Evolutionary conservation across 2,888 invertebrate genomes (phyloP), one percentile per base, ranked within the genome.

Genomic region (Branchinecta sandiegonensis): DNA sequence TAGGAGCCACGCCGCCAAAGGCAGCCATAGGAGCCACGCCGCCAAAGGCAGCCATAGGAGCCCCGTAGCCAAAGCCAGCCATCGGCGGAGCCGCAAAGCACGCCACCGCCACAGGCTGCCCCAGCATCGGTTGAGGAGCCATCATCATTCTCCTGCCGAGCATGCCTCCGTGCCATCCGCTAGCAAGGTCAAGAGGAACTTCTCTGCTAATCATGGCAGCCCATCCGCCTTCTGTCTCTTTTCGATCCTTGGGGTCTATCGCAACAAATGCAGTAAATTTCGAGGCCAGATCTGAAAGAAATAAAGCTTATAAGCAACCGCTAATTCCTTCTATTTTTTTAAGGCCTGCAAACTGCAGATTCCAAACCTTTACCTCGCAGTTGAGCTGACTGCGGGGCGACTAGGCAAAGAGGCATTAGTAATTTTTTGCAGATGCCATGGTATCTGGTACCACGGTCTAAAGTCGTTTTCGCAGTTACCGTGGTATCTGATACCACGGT

Each of bases 201-300:
- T 69, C 69, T 11, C 69, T 63, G 4, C 48, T 67, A 12, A 67
- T 50, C 65, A 67, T 56, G 50, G 47, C 67, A 63, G 66, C 64
- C 65, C 47, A 48, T 13, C 64, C 63, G 48, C 65, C 67, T n/a
- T 67, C 64, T 12, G 65, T 64, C 10, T 47, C 47, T 13, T 63
- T 67, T 47, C 64, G 64, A 14, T 47, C 47, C n/a, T 67, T 67
- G 14, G 66, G 65, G 50, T 69, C 69, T 10, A 69, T 65, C 9
- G 69, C 69, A 8, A 69, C 67, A 17, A 66, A 69, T 17, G 69
- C 48, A 17, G 69, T 69, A 63, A 65, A 69, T 47, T 47, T 47
- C 6, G 69, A 69, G 12, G 67, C 67, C 46, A 69, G 46, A 47
- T 67, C 69, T 69, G 48, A 6, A 46, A 11, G 14, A 46, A 10